Evolutionary conservation across 2,113 vertebrate species (phyloP), one percentile per base, ranked within the genome.

Genomic region (cattle (Bos taurus)): DNA sequence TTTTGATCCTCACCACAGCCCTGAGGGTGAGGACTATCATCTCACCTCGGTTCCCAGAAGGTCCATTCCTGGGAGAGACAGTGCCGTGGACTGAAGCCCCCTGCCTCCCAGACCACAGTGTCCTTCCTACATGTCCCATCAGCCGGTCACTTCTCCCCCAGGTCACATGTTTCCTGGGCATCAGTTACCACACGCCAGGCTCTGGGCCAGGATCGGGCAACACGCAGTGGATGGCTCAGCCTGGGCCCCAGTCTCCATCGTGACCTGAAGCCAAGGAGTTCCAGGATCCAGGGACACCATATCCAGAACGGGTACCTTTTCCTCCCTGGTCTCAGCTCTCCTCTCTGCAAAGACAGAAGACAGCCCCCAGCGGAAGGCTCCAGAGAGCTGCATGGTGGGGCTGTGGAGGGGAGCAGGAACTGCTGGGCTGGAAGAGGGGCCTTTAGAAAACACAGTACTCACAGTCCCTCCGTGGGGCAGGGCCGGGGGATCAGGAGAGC

Each of bases 321-420:
- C 56, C 30, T 78, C 10, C 17, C 17, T 67, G 17, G 8, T n/a
- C 86, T 88, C 90, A 48, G 10, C 36, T 56, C 92, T 77, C 81
- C 52, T 94, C 57, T 16, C 84, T 28, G n/a, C 17, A 62, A 36
- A 83, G 36, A 78, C 11, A 74, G 36, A 82, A 40, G 60, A 82
- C 26, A 23, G 71, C 13, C 30, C 60, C 94, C 80, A 71, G 92
- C 87, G 94, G 94, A 71, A 85, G 92, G 84, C 91, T 94, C 95
- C 62, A 95, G 91, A 94, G 82, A 57, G 26, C 78, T 43, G 7
- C n/a, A 50, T 26, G 30, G 78, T 12, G 36, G 60, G 56, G 23
- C 78, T 46, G 50, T 11, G 6, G 7, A 40, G 21, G 30, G 11
- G 5, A 83, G 10, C 26, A 19, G 50, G 11, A 74, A n/a, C 2